Evolutionary conservation across 2,113 vertebrate species (phyloP).

Genomic region (Nerophis ophidion): DNA sequence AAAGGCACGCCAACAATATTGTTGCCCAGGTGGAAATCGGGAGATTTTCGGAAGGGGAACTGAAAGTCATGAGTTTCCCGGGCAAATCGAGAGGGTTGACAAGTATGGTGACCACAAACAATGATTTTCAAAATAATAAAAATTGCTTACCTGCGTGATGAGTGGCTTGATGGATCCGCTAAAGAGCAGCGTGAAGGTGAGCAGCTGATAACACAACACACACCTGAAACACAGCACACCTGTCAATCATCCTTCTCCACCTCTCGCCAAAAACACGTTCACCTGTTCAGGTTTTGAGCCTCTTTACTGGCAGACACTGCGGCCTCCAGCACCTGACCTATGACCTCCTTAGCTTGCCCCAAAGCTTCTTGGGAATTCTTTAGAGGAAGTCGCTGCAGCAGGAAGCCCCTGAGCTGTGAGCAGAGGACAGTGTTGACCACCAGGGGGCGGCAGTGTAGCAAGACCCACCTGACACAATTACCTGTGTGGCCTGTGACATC

Average conservation of each 20-base stretch:
- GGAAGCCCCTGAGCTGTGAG: constrained; percentile 78
- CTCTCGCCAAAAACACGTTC: neutral
- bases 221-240: constrained; percentile 71
- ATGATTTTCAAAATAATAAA: neutral
- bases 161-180: constrained; percentile 63
- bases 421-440: neutral
- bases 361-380: constrained; percentile 72
- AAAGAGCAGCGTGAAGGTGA: constrained; percentile 86
- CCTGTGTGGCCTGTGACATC: constrained; percentile 75
- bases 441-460: neutral
- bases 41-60: too few species aligned
- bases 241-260: neutral
- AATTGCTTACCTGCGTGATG: constrained; percentile 71
- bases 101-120: too few species aligned
- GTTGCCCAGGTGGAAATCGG: too few species aligned
- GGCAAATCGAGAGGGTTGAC: too few species aligned
- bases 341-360: constrained; percentile 74
- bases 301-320: constrained; percentile 68
- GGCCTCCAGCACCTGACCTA: constrained; percentile 78
- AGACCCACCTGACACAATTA: constrained; percentile 38
- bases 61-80: too few species aligned
- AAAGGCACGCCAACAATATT: too few species aligned
- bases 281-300: constrained; percentile 56
- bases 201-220: constrained; percentile 85
- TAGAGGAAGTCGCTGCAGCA: constrained; percentile 61